A percentile compares a stretch with the other conserved stretches of the same genome.
Evolutionary conservation across 2,888 invertebrate genomes (phyloP).

Genomic region (Drosophila putrida): DNA sequence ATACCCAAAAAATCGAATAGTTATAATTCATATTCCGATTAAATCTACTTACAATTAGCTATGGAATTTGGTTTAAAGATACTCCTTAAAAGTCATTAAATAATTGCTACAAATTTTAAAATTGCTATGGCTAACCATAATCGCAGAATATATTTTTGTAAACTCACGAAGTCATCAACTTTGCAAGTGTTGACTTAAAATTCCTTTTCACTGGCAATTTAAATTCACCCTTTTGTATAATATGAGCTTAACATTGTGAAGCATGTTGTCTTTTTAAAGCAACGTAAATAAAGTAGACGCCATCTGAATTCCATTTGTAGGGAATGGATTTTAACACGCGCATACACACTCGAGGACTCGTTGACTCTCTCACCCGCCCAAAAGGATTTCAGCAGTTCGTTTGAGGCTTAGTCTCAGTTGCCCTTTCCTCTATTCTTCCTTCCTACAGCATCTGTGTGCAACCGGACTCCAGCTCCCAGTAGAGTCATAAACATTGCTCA

Average conservation of each 20-base stretch:
- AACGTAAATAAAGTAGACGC: constrained; percentile 27
- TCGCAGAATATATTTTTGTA: too few species aligned
- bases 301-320: constrained; percentile 19
- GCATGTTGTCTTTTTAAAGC: constrained; percentile 23
- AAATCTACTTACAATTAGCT: too few species aligned
- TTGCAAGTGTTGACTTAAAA: background rate
- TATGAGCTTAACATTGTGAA: constrained; percentile 19
- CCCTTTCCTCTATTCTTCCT: constrained; percentile 28
- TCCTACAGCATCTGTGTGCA: constrained; percentile 42
- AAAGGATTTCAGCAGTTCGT: constrained; percentile 68
- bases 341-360: constrained; percentile 3
- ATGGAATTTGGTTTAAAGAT: too few species aligned
- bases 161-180: too few species aligned
- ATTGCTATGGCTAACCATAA: too few species aligned
- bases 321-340: constrained; percentile 42
- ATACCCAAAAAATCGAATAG: background rate
- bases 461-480: constrained; percentile 49
- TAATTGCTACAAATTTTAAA: too few species aligned
- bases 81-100: too few species aligned
- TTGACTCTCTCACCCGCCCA: constrained; percentile 18
- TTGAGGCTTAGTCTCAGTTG: constrained; percentile 57
- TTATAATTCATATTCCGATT: too few species aligned
- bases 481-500: constrained; percentile 75
- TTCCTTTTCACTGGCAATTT: constrained; percentile 13
- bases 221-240: background rate